Conservation (phyloP, 2,797 vertebrate species). For the Steatocranus sp. region DNA sequence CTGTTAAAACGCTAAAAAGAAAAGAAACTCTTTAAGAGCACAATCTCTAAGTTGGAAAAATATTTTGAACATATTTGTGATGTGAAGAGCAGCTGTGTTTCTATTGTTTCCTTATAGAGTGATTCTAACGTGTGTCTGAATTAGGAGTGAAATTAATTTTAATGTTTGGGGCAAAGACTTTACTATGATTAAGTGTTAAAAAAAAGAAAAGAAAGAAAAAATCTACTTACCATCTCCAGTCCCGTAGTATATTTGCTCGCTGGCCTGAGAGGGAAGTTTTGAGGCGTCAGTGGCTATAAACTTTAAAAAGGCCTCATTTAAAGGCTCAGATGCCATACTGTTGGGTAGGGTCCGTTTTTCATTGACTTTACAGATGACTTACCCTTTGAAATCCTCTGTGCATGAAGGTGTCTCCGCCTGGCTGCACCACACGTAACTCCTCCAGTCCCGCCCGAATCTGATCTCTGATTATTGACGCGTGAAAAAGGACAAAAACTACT, state of each 20-base stretch:
- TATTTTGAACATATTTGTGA: not conserved
- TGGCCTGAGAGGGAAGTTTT: conserved; percentile 80
- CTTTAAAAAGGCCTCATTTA: conserved; percentile 5
- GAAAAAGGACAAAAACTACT: not conserved
- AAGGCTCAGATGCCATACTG: not conserved
- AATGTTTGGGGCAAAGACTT: not conserved
- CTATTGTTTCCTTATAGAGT: not conserved
- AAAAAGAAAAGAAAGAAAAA: conserved; percentile 5
- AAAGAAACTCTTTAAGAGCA: not conserved
- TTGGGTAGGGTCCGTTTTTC: not conserved
- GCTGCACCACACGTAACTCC: conserved; percentile 87
- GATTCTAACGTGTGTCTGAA: not conserved
- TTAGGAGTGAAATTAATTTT: not conserved
- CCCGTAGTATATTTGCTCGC: conserved; percentile 96
- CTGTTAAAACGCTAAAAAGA: not conserved
- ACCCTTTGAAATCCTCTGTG: conserved; percentile 91
- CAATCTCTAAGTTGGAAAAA: not conserved
- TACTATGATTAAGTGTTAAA: conserved; percentile 13
- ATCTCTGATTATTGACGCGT: conserved; percentile 73
- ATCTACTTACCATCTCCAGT: conserved; percentile 86
- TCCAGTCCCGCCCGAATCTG: conserved; percentile 90
- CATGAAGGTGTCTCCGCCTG: conserved; percentile 95
- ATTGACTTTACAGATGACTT: conserved; percentile 50
- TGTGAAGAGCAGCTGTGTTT: not conserved
- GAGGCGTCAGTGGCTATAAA: conserved; percentile 31